Conservation (phyloP, 2,888 invertebrate species). For the Aphidius colemani region DNA sequence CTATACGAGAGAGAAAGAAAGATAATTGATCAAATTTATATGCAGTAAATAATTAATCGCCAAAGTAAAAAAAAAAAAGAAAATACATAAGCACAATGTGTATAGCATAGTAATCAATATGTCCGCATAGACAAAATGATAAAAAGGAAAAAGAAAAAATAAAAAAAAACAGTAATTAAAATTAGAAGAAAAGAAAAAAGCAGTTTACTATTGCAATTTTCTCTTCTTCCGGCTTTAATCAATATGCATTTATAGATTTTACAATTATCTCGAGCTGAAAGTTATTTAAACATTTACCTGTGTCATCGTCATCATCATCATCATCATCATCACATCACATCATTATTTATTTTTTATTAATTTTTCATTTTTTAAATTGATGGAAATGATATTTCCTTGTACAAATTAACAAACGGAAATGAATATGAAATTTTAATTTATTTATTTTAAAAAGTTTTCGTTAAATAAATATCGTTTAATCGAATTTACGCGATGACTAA, state of each 20-base stretch:
- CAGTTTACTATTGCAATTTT: too few species aligned
- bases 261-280: constrained; percentile 20
- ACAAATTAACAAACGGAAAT: background rate
- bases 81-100: background rate
- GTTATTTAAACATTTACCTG: too few species aligned
- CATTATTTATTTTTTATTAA: too few species aligned
- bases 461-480: too few species aligned
- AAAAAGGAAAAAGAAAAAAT: background rate
- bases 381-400: background rate
- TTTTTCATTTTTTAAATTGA: too few species aligned
- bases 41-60: background rate
- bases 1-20: too few species aligned
- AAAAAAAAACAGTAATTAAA: too few species aligned
- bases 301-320: background rate
- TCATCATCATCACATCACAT: background rate
- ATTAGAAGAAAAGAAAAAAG: too few species aligned
- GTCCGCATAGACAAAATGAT: constrained; percentile 27
- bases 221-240: background rate
- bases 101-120: constrained; percentile 28
- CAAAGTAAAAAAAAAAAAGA: constrained; percentile 15
- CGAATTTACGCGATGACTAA: background rate
- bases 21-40: background rate
- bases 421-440: background rate
- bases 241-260: constrained; percentile 11
- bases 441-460: too few species aligned